Evolutionary conservation across 2,113 vertebrate genomes (phyloP).

Genomic region (Bostrychus sinensis): DNA sequence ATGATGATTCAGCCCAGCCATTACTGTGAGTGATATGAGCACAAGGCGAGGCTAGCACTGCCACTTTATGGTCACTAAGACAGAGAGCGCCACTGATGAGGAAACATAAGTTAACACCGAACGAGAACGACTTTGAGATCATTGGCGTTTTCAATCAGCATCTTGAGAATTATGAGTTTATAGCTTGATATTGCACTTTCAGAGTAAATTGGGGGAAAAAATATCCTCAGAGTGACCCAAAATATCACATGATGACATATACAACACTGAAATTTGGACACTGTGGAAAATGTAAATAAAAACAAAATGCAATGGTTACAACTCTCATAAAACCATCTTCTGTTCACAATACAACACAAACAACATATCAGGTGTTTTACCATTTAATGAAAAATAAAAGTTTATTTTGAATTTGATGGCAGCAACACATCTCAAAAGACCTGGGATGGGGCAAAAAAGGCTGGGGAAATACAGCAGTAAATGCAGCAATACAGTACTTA

Average conservation of each 20-base stretch:
- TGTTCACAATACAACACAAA: too few species aligned
- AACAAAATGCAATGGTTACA: too few species aligned
- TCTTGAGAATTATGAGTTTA: constrained; percentile 32
- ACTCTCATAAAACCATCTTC: too few species aligned
- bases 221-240: background rate
- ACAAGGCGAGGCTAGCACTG: constrained; percentile 57
- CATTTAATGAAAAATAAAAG: too few species aligned
- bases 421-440: too few species aligned
- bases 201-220: constrained; percentile 31
- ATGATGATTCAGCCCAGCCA: constrained; percentile 74
- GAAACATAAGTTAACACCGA: constrained; percentile 64
- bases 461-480: too few species aligned
- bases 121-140: constrained; percentile 53
- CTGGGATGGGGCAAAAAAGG: too few species aligned
- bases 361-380: too few species aligned
- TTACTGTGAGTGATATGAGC: constrained; percentile 73
- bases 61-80: constrained; percentile 60
- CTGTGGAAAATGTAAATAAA: background rate
- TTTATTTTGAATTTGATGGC: too few species aligned
- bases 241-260: constrained; percentile 23
- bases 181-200: constrained; percentile 31
- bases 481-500: too few species aligned
- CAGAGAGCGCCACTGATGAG: constrained; percentile 58
- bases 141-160: constrained; percentile 56
- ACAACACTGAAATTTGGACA: too few species aligned